Evolutionary conservation across 2,888 invertebrate species (phyloP).

Genomic region (Conistra vaccinii): DNA sequence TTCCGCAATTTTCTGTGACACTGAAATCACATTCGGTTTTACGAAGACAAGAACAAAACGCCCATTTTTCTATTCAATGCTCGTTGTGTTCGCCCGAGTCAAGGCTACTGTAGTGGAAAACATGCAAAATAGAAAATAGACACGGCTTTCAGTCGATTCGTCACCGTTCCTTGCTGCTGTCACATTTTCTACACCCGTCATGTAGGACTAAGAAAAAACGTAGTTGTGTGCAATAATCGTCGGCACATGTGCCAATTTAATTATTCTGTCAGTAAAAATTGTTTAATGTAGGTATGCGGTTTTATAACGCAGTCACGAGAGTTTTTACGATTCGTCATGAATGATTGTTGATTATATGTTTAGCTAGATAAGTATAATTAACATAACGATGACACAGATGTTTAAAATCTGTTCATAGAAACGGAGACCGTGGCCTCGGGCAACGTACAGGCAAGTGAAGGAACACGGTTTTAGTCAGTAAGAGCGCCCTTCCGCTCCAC

Average conservation of each 20-base stretch:
- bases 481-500: too few species aligned
- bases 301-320: conserved; percentile 7
- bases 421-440: too few species aligned
- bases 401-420: too few species aligned
- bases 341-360: not conserved
- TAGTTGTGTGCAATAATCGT: conserved; percentile 22
- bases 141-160: conserved; percentile 68
- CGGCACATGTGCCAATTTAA: conserved; percentile 34
- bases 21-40: conserved; percentile 21
- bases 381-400: too few species aligned
- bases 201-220: conserved; percentile 22
- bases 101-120: conserved; percentile 73
- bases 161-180: conserved; percentile 66
- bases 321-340: conserved; percentile 4
- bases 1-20: conserved; percentile 26
- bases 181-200: conserved; percentile 64
- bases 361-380: not conserved
- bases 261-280: conserved; percentile 37
- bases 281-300: conserved; percentile 11
- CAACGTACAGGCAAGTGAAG: too few species aligned
- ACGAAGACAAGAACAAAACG: conserved; percentile 60
- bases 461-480: too few species aligned
- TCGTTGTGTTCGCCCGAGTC: conserved; percentile 61
- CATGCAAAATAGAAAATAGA: conserved; percentile 72
- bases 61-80: conserved; percentile 69